Conservation (phyloP, 2,888 invertebrate species). For the Calliopum simillimum region DNA sequence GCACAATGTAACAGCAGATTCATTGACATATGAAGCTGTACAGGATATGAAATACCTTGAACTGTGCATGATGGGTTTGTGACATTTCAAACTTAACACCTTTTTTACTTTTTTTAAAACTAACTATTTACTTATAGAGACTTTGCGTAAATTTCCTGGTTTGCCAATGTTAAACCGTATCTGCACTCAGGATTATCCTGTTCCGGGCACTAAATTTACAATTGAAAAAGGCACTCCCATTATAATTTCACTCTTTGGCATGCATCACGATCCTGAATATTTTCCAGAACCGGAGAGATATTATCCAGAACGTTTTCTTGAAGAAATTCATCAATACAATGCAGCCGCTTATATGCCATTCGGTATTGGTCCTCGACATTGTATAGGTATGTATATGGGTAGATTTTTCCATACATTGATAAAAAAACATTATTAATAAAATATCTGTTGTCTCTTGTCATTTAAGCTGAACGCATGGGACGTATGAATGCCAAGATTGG, state of each 20-base stretch:
- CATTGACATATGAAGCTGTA: constrained; percentile 64
- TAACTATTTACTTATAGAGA: too few species aligned
- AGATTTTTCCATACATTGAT: too few species aligned
- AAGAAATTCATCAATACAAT: constrained; percentile 53
- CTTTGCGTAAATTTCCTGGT: constrained; percentile 66
- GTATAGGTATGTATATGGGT: constrained; percentile 66
- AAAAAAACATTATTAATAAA: not conserved
- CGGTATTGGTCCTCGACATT: constrained; percentile 65
- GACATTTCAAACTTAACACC: too few species aligned
- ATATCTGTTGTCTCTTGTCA: constrained; percentile 19
- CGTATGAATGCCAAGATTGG: constrained; percentile 50
- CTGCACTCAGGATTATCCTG: constrained; percentile 51
- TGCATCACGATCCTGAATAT: constrained; percentile 64
- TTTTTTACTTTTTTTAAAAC: too few species aligned
- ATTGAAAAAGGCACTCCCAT: constrained; percentile 63
- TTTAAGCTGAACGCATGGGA: constrained; percentile 51
- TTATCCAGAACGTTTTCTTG: constrained; percentile 65
- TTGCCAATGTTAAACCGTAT: constrained; percentile 63
- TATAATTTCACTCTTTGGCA: constrained; percentile 60
- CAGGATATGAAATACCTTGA: constrained; percentile 68
- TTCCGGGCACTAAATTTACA: constrained; percentile 52
- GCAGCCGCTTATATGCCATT: constrained; percentile 62
- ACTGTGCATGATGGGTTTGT: constrained; percentile 64
- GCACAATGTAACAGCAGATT: constrained; percentile 56
- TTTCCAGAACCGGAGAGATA: constrained; percentile 66